phyloP scores from a whole-genome alignment of 35 echinoderm and acorn worm genomes.

The Ptychodera flava region DNA sequence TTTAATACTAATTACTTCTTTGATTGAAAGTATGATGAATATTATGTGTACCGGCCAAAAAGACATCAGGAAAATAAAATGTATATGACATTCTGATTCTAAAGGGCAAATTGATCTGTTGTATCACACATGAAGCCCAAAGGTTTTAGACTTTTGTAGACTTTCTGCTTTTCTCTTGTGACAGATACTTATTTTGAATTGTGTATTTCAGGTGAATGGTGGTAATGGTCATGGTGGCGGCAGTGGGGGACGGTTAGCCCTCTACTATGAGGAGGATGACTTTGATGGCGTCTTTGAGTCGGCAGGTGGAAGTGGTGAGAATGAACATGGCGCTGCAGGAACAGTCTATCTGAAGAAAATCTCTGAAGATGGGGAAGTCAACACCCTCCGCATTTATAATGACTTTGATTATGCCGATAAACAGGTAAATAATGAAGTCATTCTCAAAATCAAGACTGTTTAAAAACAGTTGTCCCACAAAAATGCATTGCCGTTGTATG shows the following conservation, averaged over 20 bases:
- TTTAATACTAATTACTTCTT: too few species aligned
- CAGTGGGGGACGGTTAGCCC: slow-evolving; percentile 52
- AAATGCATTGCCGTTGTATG: too few species aligned
- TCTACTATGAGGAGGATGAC: slow-evolving; percentile 48
- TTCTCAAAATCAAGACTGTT: too few species aligned
- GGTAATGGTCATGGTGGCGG: slow-evolving; percentile 45
- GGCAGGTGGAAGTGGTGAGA: slow-evolving; percentile 23
- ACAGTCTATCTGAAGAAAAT: slow-evolving; percentile 60
- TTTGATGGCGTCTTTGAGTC: slow-evolving; percentile 52
- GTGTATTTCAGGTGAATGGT: slow-evolving; percentile 62
- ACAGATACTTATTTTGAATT: too few species aligned
- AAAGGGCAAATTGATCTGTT: too few species aligned
- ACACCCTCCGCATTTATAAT: slow-evolving; percentile 55
- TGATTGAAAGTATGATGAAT: too few species aligned
- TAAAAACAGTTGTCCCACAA: too few species aligned
- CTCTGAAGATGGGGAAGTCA: slow-evolving; percentile 18
- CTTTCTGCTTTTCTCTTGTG: too few species aligned
- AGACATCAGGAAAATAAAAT: background rate
- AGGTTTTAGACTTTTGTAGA: too few species aligned
- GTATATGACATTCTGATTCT: background rate
- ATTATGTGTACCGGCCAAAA: too few species aligned
- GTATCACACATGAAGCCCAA: too few species aligned
- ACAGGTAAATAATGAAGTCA: slow-evolving; percentile 47
- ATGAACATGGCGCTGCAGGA: slow-evolving; percentile 74
- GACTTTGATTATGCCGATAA: slow-evolving; percentile 26